Percentiles rank a stretch among this genome's conserved stretches.
These are phyloP conservation scores for Oryctes rhinoceros DNA, from an alignment of 1,140 invertebrate species.

Conservation along the genomic window DNA sequence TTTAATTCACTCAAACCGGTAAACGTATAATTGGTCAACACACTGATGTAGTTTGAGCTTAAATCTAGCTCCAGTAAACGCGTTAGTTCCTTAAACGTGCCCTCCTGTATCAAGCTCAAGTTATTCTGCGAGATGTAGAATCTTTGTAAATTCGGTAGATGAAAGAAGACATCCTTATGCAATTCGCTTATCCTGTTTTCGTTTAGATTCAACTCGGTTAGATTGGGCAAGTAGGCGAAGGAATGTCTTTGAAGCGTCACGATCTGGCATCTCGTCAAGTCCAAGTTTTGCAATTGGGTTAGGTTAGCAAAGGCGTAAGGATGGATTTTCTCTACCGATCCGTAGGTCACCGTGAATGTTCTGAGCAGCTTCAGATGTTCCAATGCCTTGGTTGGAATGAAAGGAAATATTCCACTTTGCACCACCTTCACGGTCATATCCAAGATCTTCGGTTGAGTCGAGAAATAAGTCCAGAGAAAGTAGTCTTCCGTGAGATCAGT, in stretches of 20 bases:
- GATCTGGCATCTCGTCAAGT: constrained; percentile 74
- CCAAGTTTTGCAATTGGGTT: constrained; percentile 71
- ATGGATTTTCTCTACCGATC: constrained; percentile 71
- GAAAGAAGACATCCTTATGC: constrained; percentile 68
- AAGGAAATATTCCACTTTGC: constrained; percentile 69
- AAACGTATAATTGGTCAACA: constrained; percentile 68
- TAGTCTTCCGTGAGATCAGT: constrained; percentile 46
- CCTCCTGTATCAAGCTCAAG: constrained; percentile 67
- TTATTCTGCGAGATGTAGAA: constrained; percentile 69
- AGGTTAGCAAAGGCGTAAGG: constrained; percentile 77
- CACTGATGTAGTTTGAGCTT: constrained; percentile 66
- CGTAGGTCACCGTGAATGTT: constrained; percentile 74
- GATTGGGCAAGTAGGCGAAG: constrained; percentile 68
- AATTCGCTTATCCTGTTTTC: constrained; percentile 70
- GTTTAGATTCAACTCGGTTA: constrained; percentile 66
- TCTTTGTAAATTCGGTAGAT: constrained; percentile 65
- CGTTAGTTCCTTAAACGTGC: constrained; percentile 64
- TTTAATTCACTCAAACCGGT: constrained; percentile 64
- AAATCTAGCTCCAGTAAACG: constrained; percentile 68
- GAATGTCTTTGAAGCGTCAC: constrained; percentile 69
- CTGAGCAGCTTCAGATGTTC: constrained; percentile 71
- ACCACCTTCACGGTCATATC: constrained; percentile 75
- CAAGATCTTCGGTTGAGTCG: constrained; percentile 72
- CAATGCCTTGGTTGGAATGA: constrained; percentile 74
- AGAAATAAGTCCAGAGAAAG: constrained; percentile 75